A percentile compares a stretch with the other conserved stretches of the same genome.
phyloP scores from a whole-genome alignment of 2,888 invertebrate species.

The Omphaloscelis lunosa region DNA sequence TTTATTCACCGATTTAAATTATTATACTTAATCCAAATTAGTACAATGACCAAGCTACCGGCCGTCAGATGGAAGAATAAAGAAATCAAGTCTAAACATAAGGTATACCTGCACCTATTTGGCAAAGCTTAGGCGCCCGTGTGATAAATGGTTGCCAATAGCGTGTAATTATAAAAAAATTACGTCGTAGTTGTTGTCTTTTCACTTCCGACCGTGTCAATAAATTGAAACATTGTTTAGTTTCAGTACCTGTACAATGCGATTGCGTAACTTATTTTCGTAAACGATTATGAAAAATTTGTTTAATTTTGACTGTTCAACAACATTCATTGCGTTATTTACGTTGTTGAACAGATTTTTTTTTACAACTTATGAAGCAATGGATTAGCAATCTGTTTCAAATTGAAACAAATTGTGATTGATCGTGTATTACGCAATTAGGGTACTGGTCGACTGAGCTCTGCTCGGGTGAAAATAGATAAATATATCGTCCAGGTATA shows the following conservation, averaged over 20 bases:
- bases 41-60: slow-evolving; percentile 72
- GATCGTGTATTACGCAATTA: too few species aligned
- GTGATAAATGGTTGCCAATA: slow-evolving; percentile 71
- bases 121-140: slow-evolving; percentile 71
- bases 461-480: too few species aligned
- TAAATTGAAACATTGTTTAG: slow-evolving; percentile 13
- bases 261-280: too few species aligned
- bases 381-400: too few species aligned
- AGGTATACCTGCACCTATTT: slow-evolving; percentile 68
- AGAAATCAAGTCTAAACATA: slow-evolving; percentile 69
- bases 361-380: too few species aligned
- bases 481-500: too few species aligned
- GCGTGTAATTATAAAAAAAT: slow-evolving; percentile 62
- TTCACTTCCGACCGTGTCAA: slow-evolving; percentile 33
- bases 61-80: slow-evolving; percentile 71
- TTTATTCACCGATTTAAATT: slow-evolving; percentile 32
- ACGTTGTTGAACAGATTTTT: too few species aligned
- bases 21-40: slow-evolving; percentile 42
- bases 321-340: too few species aligned
- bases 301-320: too few species aligned
- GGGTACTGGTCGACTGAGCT: too few species aligned
- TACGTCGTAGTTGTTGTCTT: slow-evolving; percentile 59
- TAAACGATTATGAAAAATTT: too few species aligned
- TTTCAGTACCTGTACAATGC: slow-evolving; percentile 11
- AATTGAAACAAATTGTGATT: too few species aligned